Conservation (phyloP, 2,113 vertebrate species). For the Ictidomys tridecemlineatus region DNA sequence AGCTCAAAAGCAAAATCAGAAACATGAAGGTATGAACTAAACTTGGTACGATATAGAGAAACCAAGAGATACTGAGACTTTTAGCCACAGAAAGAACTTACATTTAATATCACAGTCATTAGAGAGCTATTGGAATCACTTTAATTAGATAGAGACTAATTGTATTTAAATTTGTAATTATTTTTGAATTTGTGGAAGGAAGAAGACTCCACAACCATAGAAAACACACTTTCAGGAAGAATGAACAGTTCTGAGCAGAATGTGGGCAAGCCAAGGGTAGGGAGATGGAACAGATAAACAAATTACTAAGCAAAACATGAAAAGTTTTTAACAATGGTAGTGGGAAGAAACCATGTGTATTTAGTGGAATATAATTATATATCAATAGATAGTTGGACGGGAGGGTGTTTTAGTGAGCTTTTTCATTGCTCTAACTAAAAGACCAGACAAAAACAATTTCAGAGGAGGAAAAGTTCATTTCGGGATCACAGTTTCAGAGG, state of each 20-base stretch:
- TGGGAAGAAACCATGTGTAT: neutral
- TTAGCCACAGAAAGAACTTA: neutral
- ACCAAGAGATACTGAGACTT: neutral
- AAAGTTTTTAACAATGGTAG: neutral
- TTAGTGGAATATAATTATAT: neutral
- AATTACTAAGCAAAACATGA: neutral
- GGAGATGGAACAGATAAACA: neutral
- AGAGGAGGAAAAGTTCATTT: too few relatives aligned
- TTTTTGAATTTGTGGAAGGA: neutral
- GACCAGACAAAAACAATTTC: too few relatives aligned
- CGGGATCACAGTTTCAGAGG: too few relatives aligned
- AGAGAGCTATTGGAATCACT: neutral
- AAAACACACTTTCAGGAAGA: neutral
- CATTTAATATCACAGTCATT: neutral
- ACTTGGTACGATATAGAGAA: neutral
- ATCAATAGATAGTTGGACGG: neutral
- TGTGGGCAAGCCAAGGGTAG: neutral
- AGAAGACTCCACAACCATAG: neutral
- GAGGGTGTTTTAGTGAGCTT: too few relatives aligned
- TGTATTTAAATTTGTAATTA: neutral
- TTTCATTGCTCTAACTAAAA: too few relatives aligned
- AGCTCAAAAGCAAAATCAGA: neutral
- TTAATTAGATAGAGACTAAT: neutral
- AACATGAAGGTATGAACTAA: neutral
- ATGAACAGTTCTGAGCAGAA: neutral